phyloP scores from a whole-genome alignment of 2,797 vertebrate genomes.

The Onychomys arenicola region DNA sequence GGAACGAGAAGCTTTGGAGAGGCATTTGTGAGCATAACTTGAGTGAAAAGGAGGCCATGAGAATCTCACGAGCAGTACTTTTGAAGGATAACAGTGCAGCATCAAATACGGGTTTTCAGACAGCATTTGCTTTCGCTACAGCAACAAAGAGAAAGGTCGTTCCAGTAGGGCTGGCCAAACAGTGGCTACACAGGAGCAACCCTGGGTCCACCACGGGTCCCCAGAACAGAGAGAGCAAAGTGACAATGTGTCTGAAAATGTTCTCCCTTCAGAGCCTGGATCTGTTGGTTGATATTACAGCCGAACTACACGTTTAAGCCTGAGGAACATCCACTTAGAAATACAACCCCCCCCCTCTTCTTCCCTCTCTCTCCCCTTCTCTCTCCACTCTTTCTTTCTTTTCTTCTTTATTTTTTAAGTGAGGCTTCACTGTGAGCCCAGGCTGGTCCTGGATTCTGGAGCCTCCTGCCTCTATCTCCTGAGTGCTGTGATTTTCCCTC shows the following conservation, averaged over 20 bases:
- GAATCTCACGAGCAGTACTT: conserved; percentile 61
- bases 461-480: not conserved
- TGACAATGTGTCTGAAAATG: rapidly evolving
- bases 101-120: conserved; percentile 71
- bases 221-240: not conserved
- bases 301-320: rapidly evolving
- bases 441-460: not conserved
- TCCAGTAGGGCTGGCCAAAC: not conserved
- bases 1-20: not conserved
- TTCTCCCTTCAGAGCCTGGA: not conserved
- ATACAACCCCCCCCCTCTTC: not conserved
- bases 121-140: conserved; percentile 60
- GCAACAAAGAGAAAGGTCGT: conserved; percentile 19
- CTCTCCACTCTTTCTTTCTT: not conserved
- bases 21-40: conserved; percentile 47
- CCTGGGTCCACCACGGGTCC: not conserved
- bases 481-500: not conserved
- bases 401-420: not conserved
- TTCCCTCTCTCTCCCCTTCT: not conserved
- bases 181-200: not conserved
- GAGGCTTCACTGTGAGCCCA: not conserved
- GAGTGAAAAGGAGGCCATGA: conserved; percentile 32
- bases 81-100: conserved; percentile 68
- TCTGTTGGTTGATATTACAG: not conserved
- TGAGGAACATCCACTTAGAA: not conserved